Percentiles rank a stretch among this genome's conserved stretches.
phyloP scores from a whole-genome alignment of 2,888 invertebrate species.

The Rugalucina vietnamica region DNA sequence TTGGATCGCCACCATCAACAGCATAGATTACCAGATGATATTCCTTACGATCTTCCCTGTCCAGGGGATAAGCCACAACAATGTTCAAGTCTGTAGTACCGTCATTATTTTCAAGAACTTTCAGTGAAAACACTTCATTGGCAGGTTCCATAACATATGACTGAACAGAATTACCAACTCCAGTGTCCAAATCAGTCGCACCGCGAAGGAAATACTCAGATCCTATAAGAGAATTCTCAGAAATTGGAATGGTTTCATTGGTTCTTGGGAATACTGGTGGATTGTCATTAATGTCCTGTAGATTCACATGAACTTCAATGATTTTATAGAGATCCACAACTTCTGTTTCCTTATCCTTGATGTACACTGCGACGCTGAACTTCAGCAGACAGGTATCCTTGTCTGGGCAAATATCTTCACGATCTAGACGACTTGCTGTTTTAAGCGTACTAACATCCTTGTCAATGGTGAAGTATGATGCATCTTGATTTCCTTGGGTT shows the following conservation, averaged over 20 bases:
- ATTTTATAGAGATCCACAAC: constrained; percentile 70
- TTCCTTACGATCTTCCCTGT: constrained; percentile 73
- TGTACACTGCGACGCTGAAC: constrained; percentile 75
- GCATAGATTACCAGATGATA: constrained; percentile 76
- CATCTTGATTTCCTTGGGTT: constrained; percentile 68
- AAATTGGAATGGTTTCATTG: constrained; percentile 65
- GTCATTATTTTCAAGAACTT: constrained; percentile 65
- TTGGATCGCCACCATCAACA: constrained; percentile 75
- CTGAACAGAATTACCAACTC: constrained; percentile 72
- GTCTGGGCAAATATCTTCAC: constrained; percentile 73
- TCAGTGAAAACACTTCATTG: constrained; percentile 72
- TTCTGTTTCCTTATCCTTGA: constrained; percentile 57
- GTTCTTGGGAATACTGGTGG: constrained; percentile 68
- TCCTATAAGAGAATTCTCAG: constrained; percentile 69
- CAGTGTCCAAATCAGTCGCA: constrained; percentile 73
- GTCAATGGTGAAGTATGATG: constrained; percentile 72
- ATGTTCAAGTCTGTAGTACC: constrained; percentile 74
- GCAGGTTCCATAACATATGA: constrained; percentile 70
- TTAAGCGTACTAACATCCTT: constrained; percentile 72
- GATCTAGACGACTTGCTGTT: constrained; percentile 70
- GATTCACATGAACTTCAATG: constrained; percentile 67
- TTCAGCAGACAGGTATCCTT: constrained; percentile 63
- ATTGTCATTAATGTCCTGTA: constrained; percentile 76
- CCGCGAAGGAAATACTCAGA: constrained; percentile 69
- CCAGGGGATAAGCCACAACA: constrained; percentile 72